Conservation (phyloP, 2,797 vertebrate species). For the Austrolebias charrua region DNA sequence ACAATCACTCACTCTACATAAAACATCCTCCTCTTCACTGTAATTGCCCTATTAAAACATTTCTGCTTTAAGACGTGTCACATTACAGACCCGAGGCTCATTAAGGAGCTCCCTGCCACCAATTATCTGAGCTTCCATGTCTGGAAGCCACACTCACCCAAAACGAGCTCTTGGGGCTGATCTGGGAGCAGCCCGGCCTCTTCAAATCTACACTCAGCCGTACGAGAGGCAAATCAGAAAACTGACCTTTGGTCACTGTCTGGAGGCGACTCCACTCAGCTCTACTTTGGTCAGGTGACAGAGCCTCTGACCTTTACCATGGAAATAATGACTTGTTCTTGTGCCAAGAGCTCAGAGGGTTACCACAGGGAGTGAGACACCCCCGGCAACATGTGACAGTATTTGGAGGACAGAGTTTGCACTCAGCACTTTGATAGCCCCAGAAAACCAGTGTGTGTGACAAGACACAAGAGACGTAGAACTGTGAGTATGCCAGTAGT, state of each 20-base stretch:
- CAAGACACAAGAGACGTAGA: slow-evolving; percentile 67
- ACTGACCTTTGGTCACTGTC: slow-evolving; percentile 76
- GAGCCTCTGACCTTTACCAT: slow-evolving; percentile 77
- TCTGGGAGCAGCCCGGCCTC: slow-evolving; percentile 62
- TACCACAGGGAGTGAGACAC: slow-evolving; percentile 68
- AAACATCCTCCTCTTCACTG: slow-evolving; percentile 62
- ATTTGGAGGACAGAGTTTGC: slow-evolving; percentile 73
- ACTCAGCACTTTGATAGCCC: slow-evolving; percentile 75
- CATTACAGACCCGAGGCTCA: slow-evolving; percentile 70
- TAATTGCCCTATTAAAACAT: slow-evolving; percentile 80
- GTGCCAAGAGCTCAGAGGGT: slow-evolving; percentile 69
- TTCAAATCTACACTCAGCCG: slow-evolving; percentile 36
- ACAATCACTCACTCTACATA: slow-evolving; percentile 71
- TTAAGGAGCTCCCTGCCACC: slow-evolving; percentile 73
- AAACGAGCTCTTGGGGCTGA: slow-evolving; percentile 54
- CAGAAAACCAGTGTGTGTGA: slow-evolving; percentile 73
- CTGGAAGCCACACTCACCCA: slow-evolving; percentile 57
- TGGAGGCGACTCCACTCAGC: slow-evolving; percentile 65
- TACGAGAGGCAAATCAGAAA: slow-evolving; percentile 63
- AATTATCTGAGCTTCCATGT: slow-evolving; percentile 75
- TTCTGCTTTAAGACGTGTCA: slow-evolving; percentile 75
- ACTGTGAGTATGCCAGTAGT: slow-evolving; percentile 42
- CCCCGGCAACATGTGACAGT: slow-evolving; percentile 74
- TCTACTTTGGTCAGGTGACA: slow-evolving; percentile 74
- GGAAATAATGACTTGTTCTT: slow-evolving; percentile 79